Evolutionary conservation across 1,140 invertebrate species (phyloP).

Genomic region (Pogonomyrmex californicus): DNA sequence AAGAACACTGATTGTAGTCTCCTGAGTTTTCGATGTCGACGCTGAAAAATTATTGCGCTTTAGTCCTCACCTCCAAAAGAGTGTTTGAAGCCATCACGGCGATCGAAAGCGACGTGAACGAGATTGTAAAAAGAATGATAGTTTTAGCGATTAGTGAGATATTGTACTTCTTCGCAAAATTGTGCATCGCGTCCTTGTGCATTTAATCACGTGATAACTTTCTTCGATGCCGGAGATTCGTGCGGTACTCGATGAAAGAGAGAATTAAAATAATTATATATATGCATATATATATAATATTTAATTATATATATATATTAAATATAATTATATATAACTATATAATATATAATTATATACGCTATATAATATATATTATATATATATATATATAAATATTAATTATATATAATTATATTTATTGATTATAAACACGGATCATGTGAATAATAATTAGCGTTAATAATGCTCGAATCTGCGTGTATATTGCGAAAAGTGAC

Average conservation of each 20-base stretch:
- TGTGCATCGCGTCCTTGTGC: conserved; percentile 70
- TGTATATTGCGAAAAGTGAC: conserved; percentile 78
- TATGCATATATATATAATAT: conserved; percentile 70
- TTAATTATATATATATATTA: conserved; percentile 56
- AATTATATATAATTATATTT: conserved; percentile 51
- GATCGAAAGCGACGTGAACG: background rate
- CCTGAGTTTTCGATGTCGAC: conserved; percentile 32
- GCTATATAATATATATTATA: conserved; percentile 68
- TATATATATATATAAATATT: conserved; percentile 47
- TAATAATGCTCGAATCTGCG: conserved; percentile 71
- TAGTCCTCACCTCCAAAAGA: background rate
- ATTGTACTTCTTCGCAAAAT: conserved; percentile 42
- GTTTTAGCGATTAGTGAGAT: conserved; percentile 43
- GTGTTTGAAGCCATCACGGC: background rate
- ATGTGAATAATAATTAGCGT: conserved; percentile 77
- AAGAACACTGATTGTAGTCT: background rate
- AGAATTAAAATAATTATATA: conserved; percentile 79
- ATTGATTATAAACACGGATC: conserved; percentile 61
- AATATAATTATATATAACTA: conserved; percentile 56
- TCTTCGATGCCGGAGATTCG: conserved; percentile 67
- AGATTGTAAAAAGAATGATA: conserved; percentile 45
- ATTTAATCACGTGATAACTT: conserved; percentile 80
- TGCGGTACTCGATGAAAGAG: conserved; percentile 73
- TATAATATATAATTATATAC: background rate
- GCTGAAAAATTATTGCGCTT: conserved; percentile 18